Conservation (phyloP, 2,888 invertebrate species). For the Teleogryllus oceanicus region DNA sequence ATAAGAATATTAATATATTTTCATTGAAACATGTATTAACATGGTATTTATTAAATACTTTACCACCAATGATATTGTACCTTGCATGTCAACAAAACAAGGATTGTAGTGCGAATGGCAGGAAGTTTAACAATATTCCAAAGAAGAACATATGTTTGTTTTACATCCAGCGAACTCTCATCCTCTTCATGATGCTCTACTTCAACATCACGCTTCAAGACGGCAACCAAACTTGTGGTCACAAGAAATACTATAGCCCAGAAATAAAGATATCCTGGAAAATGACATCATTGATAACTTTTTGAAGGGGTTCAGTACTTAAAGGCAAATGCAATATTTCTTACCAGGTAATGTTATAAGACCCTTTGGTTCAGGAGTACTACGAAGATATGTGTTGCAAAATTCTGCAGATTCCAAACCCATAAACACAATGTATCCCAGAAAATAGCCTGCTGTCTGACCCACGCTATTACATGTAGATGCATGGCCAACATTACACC, state of each 20-base stretch:
- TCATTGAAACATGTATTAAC: too few relatives aligned
- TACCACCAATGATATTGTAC: conserved; percentile 49
- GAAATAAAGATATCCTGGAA: conserved; percentile 80
- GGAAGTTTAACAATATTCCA: conserved; percentile 79
- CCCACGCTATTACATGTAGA: conserved; percentile 99
- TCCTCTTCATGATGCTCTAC: conserved; percentile 36
- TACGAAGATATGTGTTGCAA: conserved; percentile 87
- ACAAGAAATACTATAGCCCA: conserved; percentile 92
- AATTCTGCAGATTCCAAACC: conserved; percentile 94
- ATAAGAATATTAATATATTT: background rate
- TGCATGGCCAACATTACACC: conserved; percentile 93
- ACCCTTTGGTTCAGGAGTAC: conserved; percentile 65
- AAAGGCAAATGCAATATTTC: too few relatives aligned
- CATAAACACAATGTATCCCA: conserved; percentile 94
- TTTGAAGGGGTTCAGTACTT: background rate
- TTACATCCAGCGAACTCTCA: conserved; percentile 38
- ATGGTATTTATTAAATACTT: too few relatives aligned
- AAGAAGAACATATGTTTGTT: conserved; percentile 66
- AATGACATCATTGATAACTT: background rate
- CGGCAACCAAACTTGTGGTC: conserved; percentile 82
- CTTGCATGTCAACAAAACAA: conserved; percentile 86
- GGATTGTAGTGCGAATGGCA: conserved; percentile 71
- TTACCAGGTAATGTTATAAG: conserved; percentile 62
- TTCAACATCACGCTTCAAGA: conserved; percentile 78
- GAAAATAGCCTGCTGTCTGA: conserved; percentile 94